Conservation (phyloP, 2,113 vertebrate genomes). For the Echinops telfairi region DNA sequence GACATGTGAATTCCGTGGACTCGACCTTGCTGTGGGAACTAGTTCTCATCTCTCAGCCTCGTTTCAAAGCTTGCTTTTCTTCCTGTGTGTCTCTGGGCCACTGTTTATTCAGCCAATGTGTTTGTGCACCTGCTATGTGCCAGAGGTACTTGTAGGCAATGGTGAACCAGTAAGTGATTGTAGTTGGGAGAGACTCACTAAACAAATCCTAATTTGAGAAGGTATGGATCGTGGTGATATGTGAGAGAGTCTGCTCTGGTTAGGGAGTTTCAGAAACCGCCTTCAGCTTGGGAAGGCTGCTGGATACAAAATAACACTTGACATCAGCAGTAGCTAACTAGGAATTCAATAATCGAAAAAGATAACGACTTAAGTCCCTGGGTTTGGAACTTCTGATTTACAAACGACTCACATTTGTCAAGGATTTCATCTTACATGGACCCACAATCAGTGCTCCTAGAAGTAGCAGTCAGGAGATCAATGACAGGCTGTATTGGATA, state of each 20-base stretch:
- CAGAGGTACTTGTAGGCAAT: not conserved
- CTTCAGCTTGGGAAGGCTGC: not conserved
- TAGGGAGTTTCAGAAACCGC: not conserved
- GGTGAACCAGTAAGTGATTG: not conserved
- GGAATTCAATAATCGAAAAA: conserved; percentile 25
- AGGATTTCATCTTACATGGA: no score
- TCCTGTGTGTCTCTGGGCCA: not conserved
- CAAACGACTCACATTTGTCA: no score
- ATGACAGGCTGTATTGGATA: no score
- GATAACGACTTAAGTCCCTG: no score
- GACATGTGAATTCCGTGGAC: not conserved
- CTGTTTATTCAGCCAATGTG: not conserved
- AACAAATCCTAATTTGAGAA: no score
- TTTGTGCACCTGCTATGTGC: not conserved
- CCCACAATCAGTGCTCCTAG: no score
- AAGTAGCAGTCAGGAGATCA: no score
- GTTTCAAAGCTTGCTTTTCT: conserved; percentile 47
- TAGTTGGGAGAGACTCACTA: not conserved
- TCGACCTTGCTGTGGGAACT: not conserved
- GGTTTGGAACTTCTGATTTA: no score
- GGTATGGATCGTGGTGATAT: no score
- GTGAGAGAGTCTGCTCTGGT: no score
- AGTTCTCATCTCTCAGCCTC: not conserved
- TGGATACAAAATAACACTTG: not conserved
- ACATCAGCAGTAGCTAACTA: not conserved